Evolutionary conservation across 2,113 vertebrate species (phyloP).

Genomic region (Grus americana): DNA sequence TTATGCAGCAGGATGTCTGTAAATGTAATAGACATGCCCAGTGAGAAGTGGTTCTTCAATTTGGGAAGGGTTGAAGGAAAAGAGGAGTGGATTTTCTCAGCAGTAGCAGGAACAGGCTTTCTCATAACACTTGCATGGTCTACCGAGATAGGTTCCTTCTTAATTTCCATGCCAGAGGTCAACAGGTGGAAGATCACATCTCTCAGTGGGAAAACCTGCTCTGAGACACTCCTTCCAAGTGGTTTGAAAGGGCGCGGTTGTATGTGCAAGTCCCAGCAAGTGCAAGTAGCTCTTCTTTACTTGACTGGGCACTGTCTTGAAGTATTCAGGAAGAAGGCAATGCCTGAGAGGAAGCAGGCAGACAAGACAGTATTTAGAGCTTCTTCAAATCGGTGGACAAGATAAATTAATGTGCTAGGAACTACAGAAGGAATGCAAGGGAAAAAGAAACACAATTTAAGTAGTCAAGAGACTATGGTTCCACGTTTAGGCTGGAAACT

Average conservation of each 20-base stretch:
- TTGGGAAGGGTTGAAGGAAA: background rate
- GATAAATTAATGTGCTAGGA: background rate
- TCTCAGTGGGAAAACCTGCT: conserved; percentile 45
- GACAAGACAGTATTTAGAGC: background rate
- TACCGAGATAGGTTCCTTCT: background rate
- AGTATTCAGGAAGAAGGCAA: background rate
- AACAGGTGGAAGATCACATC: background rate
- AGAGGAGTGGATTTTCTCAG: background rate
- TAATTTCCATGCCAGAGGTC: conserved; percentile 27
- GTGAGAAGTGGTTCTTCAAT: background rate
- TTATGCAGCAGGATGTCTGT: background rate
- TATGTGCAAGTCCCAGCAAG: background rate
- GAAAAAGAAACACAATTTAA: background rate
- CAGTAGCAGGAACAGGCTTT: background rate
- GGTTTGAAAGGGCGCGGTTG: conserved; percentile 25
- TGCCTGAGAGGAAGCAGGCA: background rate
- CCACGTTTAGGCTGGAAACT: background rate
- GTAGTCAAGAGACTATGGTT: background rate
- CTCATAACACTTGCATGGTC: background rate
- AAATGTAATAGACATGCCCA: background rate
- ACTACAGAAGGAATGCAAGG: background rate
- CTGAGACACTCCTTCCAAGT: conserved; percentile 7
- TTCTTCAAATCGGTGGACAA: background rate
- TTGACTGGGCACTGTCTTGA: background rate
- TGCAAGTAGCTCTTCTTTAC: background rate